Conservation (phyloP, 2,888 invertebrate genomes). For the Lampropteryx suffumata region DNA sequence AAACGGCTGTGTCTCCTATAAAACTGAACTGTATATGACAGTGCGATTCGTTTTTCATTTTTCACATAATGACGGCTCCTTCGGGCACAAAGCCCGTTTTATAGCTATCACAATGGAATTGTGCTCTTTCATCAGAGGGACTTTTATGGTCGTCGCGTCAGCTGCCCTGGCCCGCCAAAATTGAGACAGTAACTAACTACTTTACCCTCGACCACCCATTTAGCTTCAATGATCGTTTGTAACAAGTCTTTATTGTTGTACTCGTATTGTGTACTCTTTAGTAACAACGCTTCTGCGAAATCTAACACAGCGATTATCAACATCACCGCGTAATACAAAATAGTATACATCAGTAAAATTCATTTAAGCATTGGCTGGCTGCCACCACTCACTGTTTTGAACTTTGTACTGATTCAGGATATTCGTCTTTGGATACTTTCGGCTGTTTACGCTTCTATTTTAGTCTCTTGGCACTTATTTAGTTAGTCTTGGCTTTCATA, state of each 20-base stretch:
- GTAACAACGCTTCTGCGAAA: conserved; percentile 15
- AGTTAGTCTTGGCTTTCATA: conserved; percentile 17
- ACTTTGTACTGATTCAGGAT: conserved; percentile 78
- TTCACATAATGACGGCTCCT: conserved; percentile 72
- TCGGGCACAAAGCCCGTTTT: conserved; percentile 75
- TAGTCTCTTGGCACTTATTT: conserved; percentile 62
- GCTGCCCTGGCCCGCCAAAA: conserved; percentile 67
- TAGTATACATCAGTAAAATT: conserved; percentile 47
- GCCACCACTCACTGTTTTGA: conserved; percentile 65
- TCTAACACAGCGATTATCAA: conserved; percentile 18
- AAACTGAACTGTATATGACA: conserved; percentile 65
- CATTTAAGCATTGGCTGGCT: conserved; percentile 59
- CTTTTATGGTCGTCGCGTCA: conserved; percentile 75
- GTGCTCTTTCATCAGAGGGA: conserved; percentile 76
- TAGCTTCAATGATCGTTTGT: conserved; percentile 43
- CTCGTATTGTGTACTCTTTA: no score
- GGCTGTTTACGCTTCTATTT: conserved; percentile 69
- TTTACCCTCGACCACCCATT: conserved; percentile 45
- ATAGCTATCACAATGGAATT: conserved; percentile 76
- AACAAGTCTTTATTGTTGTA: conserved; percentile 35
- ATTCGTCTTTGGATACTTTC: conserved; percentile 65
- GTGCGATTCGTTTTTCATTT: conserved; percentile 77
- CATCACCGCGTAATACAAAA: conserved; percentile 35
- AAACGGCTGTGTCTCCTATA: conserved; percentile 49
- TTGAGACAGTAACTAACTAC: conserved; percentile 69